phyloP scores from a whole-genome alignment of 2,113 vertebrate genomes.

The Tyrannus savana region DNA sequence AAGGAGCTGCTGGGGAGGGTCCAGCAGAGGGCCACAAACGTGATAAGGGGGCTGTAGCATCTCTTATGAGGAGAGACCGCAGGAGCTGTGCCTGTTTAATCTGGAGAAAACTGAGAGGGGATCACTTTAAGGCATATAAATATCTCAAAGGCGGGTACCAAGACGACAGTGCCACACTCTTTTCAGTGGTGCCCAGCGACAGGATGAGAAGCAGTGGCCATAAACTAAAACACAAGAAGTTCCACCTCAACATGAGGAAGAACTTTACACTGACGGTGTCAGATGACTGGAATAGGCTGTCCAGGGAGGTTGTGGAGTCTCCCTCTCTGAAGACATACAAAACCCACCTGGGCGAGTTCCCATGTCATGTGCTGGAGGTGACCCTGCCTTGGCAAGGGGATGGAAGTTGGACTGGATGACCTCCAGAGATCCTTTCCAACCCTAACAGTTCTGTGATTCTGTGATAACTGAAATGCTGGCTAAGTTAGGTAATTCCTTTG shows the following conservation, averaged over 20 bases:
- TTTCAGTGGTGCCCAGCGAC: not conserved
- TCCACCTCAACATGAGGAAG: not conserved
- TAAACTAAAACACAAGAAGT: not conserved
- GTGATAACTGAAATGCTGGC: not conserved
- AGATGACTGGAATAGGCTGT: not conserved
- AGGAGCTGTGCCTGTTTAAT: not conserved
- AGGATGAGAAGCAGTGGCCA: not conserved
- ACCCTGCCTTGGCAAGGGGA: not conserved
- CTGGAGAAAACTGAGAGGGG: not conserved
- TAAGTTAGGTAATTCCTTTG: not conserved
- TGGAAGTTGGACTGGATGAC: not conserved
- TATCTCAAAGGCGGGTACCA: not conserved
- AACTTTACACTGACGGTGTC: not conserved
- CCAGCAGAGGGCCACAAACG: not conserved
- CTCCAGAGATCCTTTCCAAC: not conserved
- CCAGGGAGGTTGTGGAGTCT: not conserved
- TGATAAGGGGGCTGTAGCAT: not conserved
- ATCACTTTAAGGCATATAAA: not conserved
- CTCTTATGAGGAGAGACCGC: not conserved
- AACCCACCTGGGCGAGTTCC: not conserved
- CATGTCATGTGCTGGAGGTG: not conserved
- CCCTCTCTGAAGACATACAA: not conserved
- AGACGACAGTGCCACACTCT: not conserved
- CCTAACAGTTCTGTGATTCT: not conserved
- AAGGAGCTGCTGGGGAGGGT: not conserved